Evolutionary conservation across 1,140 invertebrate genomes (phyloP), one percentile per base, ranked within the genome.

Genomic region (Macrobrachium nipponense): DNA sequence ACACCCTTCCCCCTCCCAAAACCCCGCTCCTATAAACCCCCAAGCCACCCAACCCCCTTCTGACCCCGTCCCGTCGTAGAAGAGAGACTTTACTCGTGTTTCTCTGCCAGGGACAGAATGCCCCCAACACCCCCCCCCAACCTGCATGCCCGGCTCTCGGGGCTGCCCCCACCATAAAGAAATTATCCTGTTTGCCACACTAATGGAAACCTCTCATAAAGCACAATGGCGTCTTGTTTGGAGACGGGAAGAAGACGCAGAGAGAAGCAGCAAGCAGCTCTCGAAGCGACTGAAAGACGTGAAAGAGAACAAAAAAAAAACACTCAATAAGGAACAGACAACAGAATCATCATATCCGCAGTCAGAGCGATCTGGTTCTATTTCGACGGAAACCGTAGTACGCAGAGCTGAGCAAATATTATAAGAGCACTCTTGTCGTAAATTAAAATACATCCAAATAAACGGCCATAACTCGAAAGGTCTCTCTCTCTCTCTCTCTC

Each of bases 201-300:
- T 82, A 82, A 82, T 82, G 81, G 81, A 82, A 75, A 58, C 59
- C 81, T 73, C 81, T 82, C 81, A 75, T 82, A 82, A 82, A 82
- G 70, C 81, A 82, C 81, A 82, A 82, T 62, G 70, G 72, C 70
- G 81, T 75, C 12, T 72, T 82, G 70, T 75, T 82, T 23, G 1
- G 78, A n/a, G 8, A 11, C 15, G 60, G 18, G 36, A 23, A 18
- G n/a, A 5, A 17, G n/a, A 68, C 43, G 64, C 44, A 23, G 43
- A 44, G 64, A 23, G 14, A 51, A 12, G 62, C n/a, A 66, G 43
- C 5, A 27, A 62, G 11, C 43, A 12, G 0, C 51, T 18, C 75
- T 58, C 20, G 75, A 76, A 51, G 73, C 17, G 44, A 20, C 44
- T 58, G 20, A 58, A 15, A 58, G 15, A 36, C 5, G 27, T 1